A percentile compares a stretch with the other conserved stretches of the same genome.
These are phyloP conservation scores for Polypterus bichir DNA, from an alignment of 2,113 vertebrate species.

Conservation along the genomic window DNA sequence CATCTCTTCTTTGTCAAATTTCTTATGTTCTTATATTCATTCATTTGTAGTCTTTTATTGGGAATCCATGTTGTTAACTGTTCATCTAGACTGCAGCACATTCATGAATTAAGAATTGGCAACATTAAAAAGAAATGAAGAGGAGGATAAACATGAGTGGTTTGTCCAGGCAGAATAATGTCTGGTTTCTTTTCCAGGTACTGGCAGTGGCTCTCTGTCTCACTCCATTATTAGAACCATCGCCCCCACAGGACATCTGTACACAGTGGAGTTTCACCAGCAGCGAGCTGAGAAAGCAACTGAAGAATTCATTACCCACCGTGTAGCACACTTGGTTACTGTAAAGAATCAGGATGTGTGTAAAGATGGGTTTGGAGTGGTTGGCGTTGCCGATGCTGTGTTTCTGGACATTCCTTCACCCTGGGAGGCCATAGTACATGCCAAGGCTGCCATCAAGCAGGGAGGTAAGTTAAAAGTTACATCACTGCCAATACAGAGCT, in stretches of 20 bases:
- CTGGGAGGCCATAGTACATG: conserved; percentile 85
- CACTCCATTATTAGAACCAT: conserved; percentile 85
- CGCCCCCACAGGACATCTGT: conserved; percentile 81
- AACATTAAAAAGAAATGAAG: too few species aligned
- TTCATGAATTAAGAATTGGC: too few species aligned
- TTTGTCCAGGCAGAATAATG: neutral
- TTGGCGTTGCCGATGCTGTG: conserved; percentile 68
- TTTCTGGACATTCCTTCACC: conserved; percentile 93
- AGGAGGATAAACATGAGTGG: neutral
- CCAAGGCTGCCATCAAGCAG: conserved; percentile 70
- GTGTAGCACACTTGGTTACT: conserved; percentile 74
- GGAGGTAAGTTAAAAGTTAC: conserved; percentile 52
- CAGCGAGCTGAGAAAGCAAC: conserved; percentile 73
- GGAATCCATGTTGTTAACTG: too few species aligned
- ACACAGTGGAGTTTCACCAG: conserved; percentile 92
- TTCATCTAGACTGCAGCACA: too few species aligned
- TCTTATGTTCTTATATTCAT: too few species aligned
- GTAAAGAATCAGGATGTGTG: conserved; percentile 91
- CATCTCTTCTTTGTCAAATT: too few species aligned
- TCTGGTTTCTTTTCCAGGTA: conserved; percentile 48
- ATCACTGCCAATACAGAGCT: neutral
- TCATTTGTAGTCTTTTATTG: too few species aligned
- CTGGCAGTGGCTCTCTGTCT: conserved; percentile 88
- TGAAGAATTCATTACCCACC: conserved; percentile 81
- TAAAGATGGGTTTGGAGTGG: conserved; percentile 78